These are phyloP conservation scores for Diplodus sargus DNA, from an alignment of 2,797 vertebrate genomes.

Conservation along the genomic window DNA sequence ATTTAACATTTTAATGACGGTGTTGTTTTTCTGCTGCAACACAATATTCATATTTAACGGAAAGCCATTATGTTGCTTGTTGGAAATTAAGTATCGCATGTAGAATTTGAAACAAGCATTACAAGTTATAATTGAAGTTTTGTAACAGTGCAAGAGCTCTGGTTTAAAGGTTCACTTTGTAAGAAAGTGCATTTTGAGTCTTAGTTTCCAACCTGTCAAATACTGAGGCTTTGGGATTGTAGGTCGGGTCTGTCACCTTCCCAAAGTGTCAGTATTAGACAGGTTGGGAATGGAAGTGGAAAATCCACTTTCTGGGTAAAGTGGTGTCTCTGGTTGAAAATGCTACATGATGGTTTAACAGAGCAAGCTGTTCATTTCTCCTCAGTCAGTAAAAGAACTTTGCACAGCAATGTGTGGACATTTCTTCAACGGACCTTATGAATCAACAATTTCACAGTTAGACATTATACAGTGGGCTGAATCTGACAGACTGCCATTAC, in stretches of 20 bases:
- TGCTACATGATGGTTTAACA: neutral
- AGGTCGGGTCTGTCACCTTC: no score
- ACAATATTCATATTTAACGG: neutral
- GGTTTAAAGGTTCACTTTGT: neutral
- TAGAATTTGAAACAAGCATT: neutral
- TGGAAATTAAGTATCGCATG: neutral
- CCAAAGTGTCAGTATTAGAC: no score
- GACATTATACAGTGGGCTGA: neutral
- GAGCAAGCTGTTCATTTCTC: neutral
- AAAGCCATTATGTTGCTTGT: neutral
- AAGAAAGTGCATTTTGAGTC: no score
- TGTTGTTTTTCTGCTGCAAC: neutral
- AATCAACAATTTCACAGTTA: neutral
- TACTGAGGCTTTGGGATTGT: no score
- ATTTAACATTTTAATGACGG: neutral
- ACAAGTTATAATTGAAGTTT: neutral
- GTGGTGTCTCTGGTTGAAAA: neutral
- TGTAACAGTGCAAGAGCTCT: neutral
- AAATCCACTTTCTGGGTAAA: neutral
- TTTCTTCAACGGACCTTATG: neutral
- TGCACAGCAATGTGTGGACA: neutral
- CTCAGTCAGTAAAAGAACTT: neutral
- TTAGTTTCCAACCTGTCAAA: no score
- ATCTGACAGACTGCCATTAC: neutral
- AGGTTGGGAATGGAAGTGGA: no score